Evolutionary conservation across 92 coral and sea anemone species (phyloP).

Genomic region (Epizoanthus rinbou): DNA sequence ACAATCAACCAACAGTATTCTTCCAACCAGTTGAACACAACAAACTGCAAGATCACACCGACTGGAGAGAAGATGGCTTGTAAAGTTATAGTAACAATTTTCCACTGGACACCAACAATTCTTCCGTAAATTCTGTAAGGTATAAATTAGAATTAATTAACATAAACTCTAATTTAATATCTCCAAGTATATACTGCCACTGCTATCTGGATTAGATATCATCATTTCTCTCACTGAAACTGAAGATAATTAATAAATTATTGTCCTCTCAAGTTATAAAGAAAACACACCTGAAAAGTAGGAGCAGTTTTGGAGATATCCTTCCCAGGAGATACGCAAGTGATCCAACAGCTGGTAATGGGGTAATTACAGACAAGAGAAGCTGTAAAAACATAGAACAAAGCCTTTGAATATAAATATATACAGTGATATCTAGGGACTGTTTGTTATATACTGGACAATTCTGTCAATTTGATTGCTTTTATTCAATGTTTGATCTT

Average conservation of each 20-base stretch:
- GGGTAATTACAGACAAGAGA: conserved; percentile 1
- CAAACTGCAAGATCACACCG: background rate
- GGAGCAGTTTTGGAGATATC: conserved; percentile 3
- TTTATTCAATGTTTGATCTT: no score
- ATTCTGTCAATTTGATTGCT: no score
- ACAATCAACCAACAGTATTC: conserved; percentile 19
- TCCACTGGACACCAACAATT: conserved; percentile 16
- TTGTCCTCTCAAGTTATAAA: background rate
- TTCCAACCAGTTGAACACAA: background rate
- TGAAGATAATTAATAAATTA: background rate
- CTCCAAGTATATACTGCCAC: no score
- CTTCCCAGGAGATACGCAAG: background rate
- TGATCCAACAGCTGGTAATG: background rate
- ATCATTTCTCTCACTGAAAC: background rate
- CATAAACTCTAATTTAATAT: background rate
- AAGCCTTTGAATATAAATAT: background rate
- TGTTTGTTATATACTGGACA: no score
- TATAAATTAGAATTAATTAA: background rate
- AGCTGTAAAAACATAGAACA: background rate
- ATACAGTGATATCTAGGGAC: no score
- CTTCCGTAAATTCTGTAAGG: background rate
- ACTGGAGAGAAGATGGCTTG: conserved; percentile 1
- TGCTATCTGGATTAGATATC: no score
- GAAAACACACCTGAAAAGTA: background rate
- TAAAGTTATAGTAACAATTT: background rate